Conservation (phyloP, 2,113 vertebrate species). For the Pao palembangensis region DNA sequence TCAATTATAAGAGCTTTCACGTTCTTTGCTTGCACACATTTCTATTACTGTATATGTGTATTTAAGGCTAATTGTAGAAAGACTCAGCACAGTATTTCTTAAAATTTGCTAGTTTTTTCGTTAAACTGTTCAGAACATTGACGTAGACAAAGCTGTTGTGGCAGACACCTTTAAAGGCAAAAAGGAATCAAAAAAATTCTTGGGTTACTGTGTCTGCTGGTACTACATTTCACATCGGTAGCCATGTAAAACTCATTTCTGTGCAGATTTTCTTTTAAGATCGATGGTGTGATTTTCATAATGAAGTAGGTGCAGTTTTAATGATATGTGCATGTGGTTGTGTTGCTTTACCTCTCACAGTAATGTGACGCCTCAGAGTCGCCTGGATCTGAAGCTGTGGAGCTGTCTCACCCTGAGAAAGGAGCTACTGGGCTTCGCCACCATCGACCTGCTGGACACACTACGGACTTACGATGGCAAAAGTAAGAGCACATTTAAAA, state of each 20-base stretch:
- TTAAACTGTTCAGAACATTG: neutral
- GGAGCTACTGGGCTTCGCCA: conserved; percentile 87
- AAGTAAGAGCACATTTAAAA: conserved; percentile 65
- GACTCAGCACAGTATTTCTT: too few species aligned
- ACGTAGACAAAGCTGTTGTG: neutral
- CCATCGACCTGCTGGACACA: conserved; percentile 82
- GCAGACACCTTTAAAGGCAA: too few species aligned
- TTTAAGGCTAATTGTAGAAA: too few species aligned
- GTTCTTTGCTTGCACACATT: neutral
- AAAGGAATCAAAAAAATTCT: too few species aligned
- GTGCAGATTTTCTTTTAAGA: neutral
- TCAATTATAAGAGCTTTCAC: too few species aligned
- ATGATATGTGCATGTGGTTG: neutral
- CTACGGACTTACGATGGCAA: conserved; percentile 84
- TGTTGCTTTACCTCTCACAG: conserved; percentile 58
- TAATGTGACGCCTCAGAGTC: conserved; percentile 91
- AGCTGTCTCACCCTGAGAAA: conserved; percentile 92
- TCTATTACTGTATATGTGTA: neutral
- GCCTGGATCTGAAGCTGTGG: conserved; percentile 92
- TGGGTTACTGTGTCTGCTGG: too few species aligned
- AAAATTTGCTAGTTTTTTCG: too few species aligned
- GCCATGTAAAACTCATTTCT: too few species aligned
- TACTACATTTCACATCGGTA: too few species aligned
- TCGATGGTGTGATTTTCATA: neutral
- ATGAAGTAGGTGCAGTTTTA: neutral